phyloP scores from a whole-genome alignment of 2,113 vertebrate genomes.

The Pomatostomus ruficeps region DNA sequence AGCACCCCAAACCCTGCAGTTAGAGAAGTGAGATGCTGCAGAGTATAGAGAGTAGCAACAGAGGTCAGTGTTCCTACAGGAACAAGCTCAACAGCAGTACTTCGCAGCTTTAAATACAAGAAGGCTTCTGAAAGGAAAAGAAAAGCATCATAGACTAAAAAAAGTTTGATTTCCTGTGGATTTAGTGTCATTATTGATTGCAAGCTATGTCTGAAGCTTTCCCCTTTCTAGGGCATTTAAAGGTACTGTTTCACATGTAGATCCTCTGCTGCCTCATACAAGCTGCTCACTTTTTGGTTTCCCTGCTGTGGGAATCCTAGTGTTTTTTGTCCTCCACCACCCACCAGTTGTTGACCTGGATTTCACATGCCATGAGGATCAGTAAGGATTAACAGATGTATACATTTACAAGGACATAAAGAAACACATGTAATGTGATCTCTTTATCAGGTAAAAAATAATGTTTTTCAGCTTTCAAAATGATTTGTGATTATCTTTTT shows the following conservation, averaged over 20 bases:
- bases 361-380: not conserved
- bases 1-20: not conserved
- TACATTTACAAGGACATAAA: not conserved
- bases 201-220: not conserved
- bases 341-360: not conserved
- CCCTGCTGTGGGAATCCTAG: not conserved
- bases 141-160: not conserved
- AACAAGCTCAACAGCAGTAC: not conserved
- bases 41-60: not conserved
- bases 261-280: not conserved
- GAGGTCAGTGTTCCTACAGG: not conserved
- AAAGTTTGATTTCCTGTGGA: not conserved
- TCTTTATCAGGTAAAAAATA: not conserved
- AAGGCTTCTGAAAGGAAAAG: not conserved
- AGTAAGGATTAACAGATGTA: not conserved
- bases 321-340: not conserved
- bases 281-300: not conserved
- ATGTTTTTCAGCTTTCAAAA: not conserved
- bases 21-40: not conserved
- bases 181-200: not conserved
- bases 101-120: not conserved
- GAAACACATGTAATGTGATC: not conserved
- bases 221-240: not conserved
- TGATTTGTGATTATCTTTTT: not conserved
- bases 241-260: not conserved